A percentile compares a stretch with the other conserved stretches of the same genome.
phyloP scores from a whole-genome alignment of 2,113 vertebrate species.

The Limanda limanda region DNA sequence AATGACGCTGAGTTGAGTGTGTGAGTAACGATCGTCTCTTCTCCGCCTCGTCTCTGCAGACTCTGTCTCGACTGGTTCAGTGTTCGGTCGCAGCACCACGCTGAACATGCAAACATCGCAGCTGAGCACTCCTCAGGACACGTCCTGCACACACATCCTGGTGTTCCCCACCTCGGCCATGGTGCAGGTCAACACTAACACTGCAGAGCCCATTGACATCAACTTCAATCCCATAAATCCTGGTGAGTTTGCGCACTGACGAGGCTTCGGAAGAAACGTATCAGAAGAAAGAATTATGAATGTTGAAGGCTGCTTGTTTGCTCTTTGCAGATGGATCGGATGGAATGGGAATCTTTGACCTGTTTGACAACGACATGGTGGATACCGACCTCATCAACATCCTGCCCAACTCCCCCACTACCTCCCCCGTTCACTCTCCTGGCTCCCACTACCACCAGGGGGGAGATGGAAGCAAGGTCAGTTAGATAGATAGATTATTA shows the following conservation, averaged over 20 bases:
- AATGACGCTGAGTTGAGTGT: neutral
- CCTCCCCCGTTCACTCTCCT: constrained; percentile 93
- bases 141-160: constrained; percentile 96
- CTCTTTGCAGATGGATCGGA: constrained; percentile 89
- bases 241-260: constrained; percentile 78
- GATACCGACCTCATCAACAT: constrained; percentile 98
- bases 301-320: neutral
- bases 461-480: constrained; percentile 95
- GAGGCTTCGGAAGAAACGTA: neutral
- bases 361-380: constrained; percentile 92
- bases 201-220: constrained; percentile 93
- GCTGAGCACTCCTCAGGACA: constrained; percentile 97
- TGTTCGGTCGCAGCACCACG: constrained; percentile 96
- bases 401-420: constrained; percentile 93
- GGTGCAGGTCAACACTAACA: constrained; percentile 94
- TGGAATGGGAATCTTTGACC: constrained; percentile 94
- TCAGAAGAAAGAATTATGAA: neutral
- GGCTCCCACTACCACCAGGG: constrained; percentile 95
- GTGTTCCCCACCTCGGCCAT: constrained; percentile 97
- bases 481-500: neutral
- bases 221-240: constrained; percentile 94
- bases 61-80: constrained; percentile 95
- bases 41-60: constrained; percentile 74
- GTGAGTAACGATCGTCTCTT: neutral
- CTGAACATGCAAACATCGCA: constrained; percentile 98